These are phyloP conservation scores for Zoroaster sp. DNA, from an alignment of 53 echinoderm and acorn worm genomes.

Conservation along the genomic window DNA sequence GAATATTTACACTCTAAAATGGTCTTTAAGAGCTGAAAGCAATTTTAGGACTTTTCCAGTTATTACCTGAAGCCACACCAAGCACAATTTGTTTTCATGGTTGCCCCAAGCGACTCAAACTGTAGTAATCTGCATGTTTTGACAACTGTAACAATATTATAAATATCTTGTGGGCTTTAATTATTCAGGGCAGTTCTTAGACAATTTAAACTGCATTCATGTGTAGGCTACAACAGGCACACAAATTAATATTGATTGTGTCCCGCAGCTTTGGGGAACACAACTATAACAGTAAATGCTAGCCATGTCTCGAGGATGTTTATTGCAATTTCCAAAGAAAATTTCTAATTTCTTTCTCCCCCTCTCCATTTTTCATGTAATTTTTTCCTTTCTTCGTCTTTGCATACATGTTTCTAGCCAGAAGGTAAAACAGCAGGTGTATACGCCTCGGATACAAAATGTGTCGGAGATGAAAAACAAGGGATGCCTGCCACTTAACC, in stretches of 20 bases:
- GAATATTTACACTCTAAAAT: too few relatives aligned
- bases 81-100: neutral
- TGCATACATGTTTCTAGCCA: conserved; percentile 24
- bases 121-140: neutral
- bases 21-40: too few relatives aligned
- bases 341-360: conserved; percentile 2
- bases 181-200: neutral
- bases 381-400: neutral
- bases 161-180: neutral
- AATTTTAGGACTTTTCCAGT: neutral
- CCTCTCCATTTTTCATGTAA: neutral
- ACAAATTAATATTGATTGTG: conserved; percentile 53
- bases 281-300: conserved; percentile 30
- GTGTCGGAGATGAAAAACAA: conserved; percentile 42
- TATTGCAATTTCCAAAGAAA: neutral
- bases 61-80: neutral
- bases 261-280: neutral
- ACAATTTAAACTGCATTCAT: conserved; percentile 40
- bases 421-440: conserved; percentile 26
- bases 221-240: conserved; percentile 27
- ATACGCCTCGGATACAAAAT: conserved; percentile 19
- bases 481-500: neutral
- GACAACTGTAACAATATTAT: conserved; percentile 43
- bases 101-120: neutral
- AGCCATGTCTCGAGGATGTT: conserved; percentile 29